Evolutionary conservation across 2,113 vertebrate species (phyloP), one percentile per base, ranked within the genome.

Genomic region (Scartelaos histophorus): DNA sequence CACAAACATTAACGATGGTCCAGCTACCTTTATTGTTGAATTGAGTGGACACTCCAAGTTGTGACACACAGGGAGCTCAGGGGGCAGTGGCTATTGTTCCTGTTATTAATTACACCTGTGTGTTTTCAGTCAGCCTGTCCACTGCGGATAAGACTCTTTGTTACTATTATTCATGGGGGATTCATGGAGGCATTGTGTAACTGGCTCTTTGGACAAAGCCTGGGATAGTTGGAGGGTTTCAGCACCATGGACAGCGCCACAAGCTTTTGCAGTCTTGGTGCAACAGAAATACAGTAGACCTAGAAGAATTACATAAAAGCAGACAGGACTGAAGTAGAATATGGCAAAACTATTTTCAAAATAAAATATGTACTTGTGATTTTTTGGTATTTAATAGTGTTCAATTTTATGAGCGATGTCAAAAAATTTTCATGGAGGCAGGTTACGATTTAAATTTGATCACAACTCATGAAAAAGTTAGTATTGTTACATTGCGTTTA

Each of bases 71-170:
- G 10, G 34, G 61, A 64, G 61, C 61, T 34, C 58, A n/a, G 61
- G 29, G 61, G 13, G 35, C 61, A n/a, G 61, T 34, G 1, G 34
- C 61, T 43, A 64, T 64, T 64, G 61, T 64, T 21, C 43, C 34
- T 38, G 61, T 38, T 43, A 64, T 43, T 64, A 64, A 64, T 64
- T 64, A 64, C 61, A 64, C 61, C 34, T 64, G 34, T 38, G 34
- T n/a, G 61, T 64, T n/a, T 64, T 64, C 34, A 64, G 61, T 64
- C 61, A 64, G 61, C 61, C 61, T 38, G 34, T 64, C 61, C 34
- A 64, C 34, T 64, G 34, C 19, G 61, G 34, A 64, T 64, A 64
- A 38, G 61, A 34, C 29, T 34, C 34, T 38, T 64, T 64, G 61
- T 64, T 64, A 12, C 61, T 43, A 34, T n/a, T 64, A 64, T 64